Percentiles rank a stretch among this genome's conserved stretches.
Conservation (phyloP, 2,888 invertebrate species). For the Auanema freiburgensis region DNA sequence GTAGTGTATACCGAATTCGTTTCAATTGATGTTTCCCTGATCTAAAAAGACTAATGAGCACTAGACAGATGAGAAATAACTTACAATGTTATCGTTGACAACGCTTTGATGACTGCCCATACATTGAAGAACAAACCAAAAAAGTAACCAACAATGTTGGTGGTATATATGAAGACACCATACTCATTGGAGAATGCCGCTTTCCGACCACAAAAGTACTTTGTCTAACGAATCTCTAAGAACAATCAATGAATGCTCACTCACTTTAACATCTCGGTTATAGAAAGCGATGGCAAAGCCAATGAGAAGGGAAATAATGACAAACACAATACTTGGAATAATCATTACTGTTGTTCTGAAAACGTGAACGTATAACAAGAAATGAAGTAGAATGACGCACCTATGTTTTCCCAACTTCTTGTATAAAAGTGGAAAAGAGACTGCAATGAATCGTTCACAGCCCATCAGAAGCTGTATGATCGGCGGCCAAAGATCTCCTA, state of each 20-base stretch:
- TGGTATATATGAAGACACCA: not conserved
- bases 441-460: conserved; percentile 32
- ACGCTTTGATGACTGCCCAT: not conserved
- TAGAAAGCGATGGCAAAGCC: conserved; percentile 39
- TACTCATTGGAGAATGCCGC: conserved; percentile 34
- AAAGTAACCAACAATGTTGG: not conserved
- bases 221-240: conserved; percentile 12
- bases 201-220: conserved; percentile 48
- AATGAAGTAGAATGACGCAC: not conserved
- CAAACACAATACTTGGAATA: conserved; percentile 14
- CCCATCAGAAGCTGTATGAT: conserved; percentile 41
- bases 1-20: not conserved
- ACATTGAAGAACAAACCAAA: conserved; percentile 4
- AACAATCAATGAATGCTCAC: not conserved
- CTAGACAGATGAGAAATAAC: not conserved
- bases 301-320: conserved; percentile 16
- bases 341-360: conserved; percentile 11
- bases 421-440: not conserved
- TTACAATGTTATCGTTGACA: not conserved
- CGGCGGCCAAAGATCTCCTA: conserved; percentile 46
- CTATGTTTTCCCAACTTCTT: not conserved
- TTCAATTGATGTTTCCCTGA: not conserved
- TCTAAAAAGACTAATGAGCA: not conserved
- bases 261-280: conserved; percentile 25
- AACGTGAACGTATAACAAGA: not conserved